Percentiles rank a stretch among this genome's conserved stretches.
Evolutionary conservation across 2,113 vertebrate species (phyloP).

Genomic region (Columbina picui): DNA sequence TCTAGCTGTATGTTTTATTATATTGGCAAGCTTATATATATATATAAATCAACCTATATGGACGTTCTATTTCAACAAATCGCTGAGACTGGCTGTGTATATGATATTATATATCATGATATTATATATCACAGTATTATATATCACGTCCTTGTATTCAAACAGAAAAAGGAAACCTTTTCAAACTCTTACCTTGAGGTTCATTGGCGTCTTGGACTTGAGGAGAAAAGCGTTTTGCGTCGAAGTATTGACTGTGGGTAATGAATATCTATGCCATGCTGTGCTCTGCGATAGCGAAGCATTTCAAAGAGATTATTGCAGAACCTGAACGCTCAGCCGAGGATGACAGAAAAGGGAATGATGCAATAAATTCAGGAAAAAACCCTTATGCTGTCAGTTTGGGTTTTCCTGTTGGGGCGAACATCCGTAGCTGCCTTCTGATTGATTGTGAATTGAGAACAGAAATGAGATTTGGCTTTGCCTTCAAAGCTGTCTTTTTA

Average conservation of each 20-base stretch:
- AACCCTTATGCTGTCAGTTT: background rate
- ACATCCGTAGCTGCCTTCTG: background rate
- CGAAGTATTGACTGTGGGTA: background rate
- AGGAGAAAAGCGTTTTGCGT: background rate
- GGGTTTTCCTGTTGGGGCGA: background rate
- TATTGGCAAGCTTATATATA: background rate
- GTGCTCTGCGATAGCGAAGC: background rate
- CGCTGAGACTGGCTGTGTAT: background rate
- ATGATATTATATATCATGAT: background rate
- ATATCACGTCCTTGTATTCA: background rate
- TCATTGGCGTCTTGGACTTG: background rate
- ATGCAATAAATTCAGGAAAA: background rate
- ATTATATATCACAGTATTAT: background rate
- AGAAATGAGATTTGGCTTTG: constrained; percentile 40
- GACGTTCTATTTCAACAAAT: background rate
- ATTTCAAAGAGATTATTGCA: background rate
- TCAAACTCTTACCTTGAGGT: background rate
- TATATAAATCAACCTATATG: background rate
- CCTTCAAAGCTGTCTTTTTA: constrained; percentile 48
- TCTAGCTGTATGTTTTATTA: background rate
- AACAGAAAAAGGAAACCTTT: background rate
- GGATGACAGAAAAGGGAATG: background rate
- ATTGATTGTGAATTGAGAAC: background rate
- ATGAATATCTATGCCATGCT: background rate
- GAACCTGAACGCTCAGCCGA: background rate